Evolutionary conservation across 2,113 vertebrate species (phyloP), one percentile per base, ranked within the genome.

Genomic region (Sinocyclocheilus anshuiensis): DNA sequence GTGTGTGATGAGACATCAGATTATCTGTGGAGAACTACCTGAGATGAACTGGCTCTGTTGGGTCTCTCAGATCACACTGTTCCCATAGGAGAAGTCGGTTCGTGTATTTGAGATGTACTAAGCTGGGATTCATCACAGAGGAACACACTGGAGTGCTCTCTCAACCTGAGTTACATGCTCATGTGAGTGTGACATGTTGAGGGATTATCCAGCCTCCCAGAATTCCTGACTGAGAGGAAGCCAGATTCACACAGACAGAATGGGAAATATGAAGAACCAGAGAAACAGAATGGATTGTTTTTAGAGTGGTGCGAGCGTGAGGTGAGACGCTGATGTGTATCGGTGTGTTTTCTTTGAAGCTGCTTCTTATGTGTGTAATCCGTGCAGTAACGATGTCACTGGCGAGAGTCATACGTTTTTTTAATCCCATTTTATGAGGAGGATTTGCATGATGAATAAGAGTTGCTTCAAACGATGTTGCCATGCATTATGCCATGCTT

Each of bases 171-270:
- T 82, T 82, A 69, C 63, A 69, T 22, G 80, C 81, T 71, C 81
- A 67, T 33, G 45, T 82, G 79, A 67, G 59, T 81, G 61, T 81
- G 81, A 71, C 63, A 53, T 82, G 63, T 69, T 71, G 10, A 82
- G 80, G 63, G 63, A 53, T 82, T 69, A 82, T 82, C n/a, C 42
- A 24, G 7, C 29, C 55, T 79, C 77, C 33, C 20, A 61, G 53
- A 45, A 81, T 12, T 26, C 80, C 24, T 22, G 63, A 82, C 59
- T 82, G 78, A 81, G 36, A 45, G 55, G 33, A 81, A 65, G 59
- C 57, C 78, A 81, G 59, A 81, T 45, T 42, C 63, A 82, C n/a
- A 48, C 59, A 26, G 78, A 65, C 80, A 67, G 63, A 82, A 71
- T 33, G 45, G 29, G 45, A 36, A 69, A 71, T 26, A 65, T 36